A percentile compares a stretch with the other conserved stretches of the same genome.
Conservation (phyloP, 2,888 invertebrate species). For the Salpingus planirostris region DNA sequence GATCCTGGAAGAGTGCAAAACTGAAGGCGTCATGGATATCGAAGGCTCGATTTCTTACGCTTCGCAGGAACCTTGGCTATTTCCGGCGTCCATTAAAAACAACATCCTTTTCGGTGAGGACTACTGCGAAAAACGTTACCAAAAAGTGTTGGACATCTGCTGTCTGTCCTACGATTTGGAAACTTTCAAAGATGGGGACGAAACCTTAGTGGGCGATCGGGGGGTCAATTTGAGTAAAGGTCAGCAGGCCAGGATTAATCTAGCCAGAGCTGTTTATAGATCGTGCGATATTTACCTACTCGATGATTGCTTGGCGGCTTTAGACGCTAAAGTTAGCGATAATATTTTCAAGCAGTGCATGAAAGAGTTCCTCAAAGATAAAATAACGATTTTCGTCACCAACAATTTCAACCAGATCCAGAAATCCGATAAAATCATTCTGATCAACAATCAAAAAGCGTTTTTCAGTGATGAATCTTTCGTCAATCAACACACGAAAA, state of each 20-base stretch:
- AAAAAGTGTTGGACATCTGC: slow-evolving; percentile 38
- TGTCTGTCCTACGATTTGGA: slow-evolving; percentile 46
- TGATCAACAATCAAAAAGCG: slow-evolving; percentile 12
- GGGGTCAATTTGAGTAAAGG: slow-evolving; percentile 56
- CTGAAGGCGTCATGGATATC: slow-evolving; percentile 18
- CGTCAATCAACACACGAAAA: too few species aligned
- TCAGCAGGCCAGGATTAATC: slow-evolving; percentile 36
- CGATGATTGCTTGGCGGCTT: slow-evolving; percentile 28
- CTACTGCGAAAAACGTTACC: slow-evolving; percentile 32
- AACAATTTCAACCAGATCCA: slow-evolving; percentile 28
- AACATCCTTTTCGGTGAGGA: slow-evolving; percentile 36
- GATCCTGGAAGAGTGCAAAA: slow-evolving; percentile 24
- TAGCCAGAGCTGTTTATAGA: slow-evolving; percentile 30
- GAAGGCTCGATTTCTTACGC: slow-evolving; percentile 29
- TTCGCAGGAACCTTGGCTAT: slow-evolving; percentile 32
- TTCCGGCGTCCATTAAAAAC: slow-evolving; percentile 28
- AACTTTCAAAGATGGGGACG: slow-evolving; percentile 31
- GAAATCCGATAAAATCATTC: slow-evolving; percentile 42
- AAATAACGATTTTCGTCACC: slow-evolving; percentile 27
- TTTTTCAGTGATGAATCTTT: too few species aligned
- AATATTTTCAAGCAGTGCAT: slow-evolving; percentile 28
- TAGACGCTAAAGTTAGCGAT: slow-evolving; percentile 26
- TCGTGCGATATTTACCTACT: slow-evolving; percentile 30
- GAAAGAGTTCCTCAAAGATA: slow-evolving; percentile 25
- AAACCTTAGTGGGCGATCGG: slow-evolving; percentile 53